Evolutionary conservation across 2,888 invertebrate species (phyloP).

Genomic region (Conchocele bisecta): DNA sequence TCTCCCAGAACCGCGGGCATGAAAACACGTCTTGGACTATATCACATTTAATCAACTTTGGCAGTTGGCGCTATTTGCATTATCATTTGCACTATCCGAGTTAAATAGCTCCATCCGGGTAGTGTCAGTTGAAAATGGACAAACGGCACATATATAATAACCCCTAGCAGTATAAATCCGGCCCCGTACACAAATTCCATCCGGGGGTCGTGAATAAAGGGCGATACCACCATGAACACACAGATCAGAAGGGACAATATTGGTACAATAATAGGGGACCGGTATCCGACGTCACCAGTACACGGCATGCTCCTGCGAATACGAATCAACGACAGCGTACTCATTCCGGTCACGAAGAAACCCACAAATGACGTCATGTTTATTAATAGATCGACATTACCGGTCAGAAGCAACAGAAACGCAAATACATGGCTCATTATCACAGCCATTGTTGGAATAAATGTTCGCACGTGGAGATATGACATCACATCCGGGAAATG

Average conservation of each 20-base stretch:
- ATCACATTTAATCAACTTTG: constrained; percentile 12
- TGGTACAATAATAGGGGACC: constrained; percentile 42
- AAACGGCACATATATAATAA: constrained; percentile 50
- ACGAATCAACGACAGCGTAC: not conserved
- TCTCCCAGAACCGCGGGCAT: too few relatives aligned
- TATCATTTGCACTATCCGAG: constrained; percentile 24
- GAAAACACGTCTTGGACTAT: too few relatives aligned
- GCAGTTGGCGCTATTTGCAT: constrained; percentile 24
- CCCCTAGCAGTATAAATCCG: constrained; percentile 23
- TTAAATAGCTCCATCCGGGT: constrained; percentile 18
- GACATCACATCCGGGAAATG: constrained; percentile 43
- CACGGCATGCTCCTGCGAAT: not conserved
- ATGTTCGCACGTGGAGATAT: constrained; percentile 19
- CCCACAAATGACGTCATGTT: not conserved
- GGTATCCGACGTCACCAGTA: constrained; percentile 1
- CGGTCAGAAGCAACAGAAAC: not conserved
- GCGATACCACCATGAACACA: constrained; percentile 51
- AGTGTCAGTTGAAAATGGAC: constrained; percentile 35
- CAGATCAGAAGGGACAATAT: constrained; percentile 25
- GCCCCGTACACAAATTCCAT: constrained; percentile 52
- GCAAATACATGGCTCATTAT: not conserved
- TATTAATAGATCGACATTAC: constrained; percentile 1
- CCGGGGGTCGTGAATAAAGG: constrained; percentile 36
- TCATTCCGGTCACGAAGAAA: not conserved
- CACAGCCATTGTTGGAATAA: constrained; percentile 25